Percentiles rank a stretch among this genome's conserved stretches.
Conservation (phyloP, 2,888 invertebrate species). For the Cyclophora albipunctata region DNA sequence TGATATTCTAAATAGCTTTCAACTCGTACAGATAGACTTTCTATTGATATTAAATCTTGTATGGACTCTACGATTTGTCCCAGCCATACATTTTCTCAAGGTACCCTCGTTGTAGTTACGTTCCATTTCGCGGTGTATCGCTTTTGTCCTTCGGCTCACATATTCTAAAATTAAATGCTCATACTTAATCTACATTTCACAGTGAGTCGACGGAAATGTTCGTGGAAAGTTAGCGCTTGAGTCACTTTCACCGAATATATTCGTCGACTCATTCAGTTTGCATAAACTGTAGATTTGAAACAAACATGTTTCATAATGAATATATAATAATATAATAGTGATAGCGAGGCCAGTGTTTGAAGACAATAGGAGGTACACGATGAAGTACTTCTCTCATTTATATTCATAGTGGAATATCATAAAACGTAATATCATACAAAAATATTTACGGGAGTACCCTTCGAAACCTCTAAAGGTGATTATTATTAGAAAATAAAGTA, state of each 20-base stretch:
- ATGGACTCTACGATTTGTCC: too few relatives aligned
- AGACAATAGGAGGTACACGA: constrained; percentile 35
- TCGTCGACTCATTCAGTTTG: neutral
- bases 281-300: constrained; percentile 4
- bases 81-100: too few relatives aligned
- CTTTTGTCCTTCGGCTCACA: too few relatives aligned
- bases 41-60: too few relatives aligned
- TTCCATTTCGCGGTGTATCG: too few relatives aligned
- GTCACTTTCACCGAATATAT: neutral
- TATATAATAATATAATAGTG: too few relatives aligned
- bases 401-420: constrained; percentile 12
- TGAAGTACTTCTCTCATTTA: constrained; percentile 4
- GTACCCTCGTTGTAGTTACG: too few relatives aligned
- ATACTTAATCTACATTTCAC: too few relatives aligned
- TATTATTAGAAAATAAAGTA: constrained; percentile 13
- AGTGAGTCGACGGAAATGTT: too few relatives aligned
- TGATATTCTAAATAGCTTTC: too few relatives aligned
- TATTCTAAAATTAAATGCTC: too few relatives aligned
- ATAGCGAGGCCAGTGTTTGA: constrained; percentile 60
- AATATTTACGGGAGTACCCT: neutral
- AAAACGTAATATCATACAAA: neutral
- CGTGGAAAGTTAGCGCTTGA: neutral
- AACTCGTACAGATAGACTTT: too few relatives aligned
- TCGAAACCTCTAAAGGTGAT: constrained; percentile 1
- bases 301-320: neutral